Percentiles rank a stretch among this genome's conserved stretches.
Evolutionary conservation across 2,113 vertebrate genomes (phyloP).

Genomic region (Pteropus alecto): DNA sequence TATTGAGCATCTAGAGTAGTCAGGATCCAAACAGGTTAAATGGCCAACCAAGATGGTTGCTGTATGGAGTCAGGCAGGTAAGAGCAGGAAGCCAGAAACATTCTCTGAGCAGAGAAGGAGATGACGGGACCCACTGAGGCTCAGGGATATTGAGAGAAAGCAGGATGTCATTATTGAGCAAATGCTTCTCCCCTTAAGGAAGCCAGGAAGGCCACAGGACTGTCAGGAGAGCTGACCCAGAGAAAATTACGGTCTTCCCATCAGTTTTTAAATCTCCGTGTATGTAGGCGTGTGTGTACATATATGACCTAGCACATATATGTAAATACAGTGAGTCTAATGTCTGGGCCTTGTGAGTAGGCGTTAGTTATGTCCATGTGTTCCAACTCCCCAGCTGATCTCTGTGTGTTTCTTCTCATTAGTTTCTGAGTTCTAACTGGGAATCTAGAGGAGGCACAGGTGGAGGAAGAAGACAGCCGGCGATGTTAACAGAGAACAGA

Average conservation of each 20-base stretch:
- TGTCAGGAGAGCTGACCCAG: not conserved
- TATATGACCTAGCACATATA: not conserved
- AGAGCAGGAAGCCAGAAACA: not conserved
- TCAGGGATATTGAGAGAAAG: not conserved
- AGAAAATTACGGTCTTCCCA: not conserved
- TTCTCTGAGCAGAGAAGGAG: not conserved
- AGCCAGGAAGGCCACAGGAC: not conserved
- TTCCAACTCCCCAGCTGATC: rapidly evolving
- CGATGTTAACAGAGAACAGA: not conserved
- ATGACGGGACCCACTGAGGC: not conserved
- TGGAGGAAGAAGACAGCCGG: not conserved
- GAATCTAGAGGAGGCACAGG: not conserved
- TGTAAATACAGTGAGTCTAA: not conserved
- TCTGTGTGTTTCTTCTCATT: not conserved
- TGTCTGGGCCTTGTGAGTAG: not conserved
- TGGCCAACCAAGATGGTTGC: not conserved
- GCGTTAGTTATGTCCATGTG: not conserved
- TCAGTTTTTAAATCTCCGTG: not conserved
- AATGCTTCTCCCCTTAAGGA: not conserved
- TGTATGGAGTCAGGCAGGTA: not conserved
- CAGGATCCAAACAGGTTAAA: not conserved
- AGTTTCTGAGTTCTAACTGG: not conserved
- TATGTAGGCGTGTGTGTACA: not conserved
- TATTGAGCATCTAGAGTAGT: not conserved
- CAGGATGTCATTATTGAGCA: not conserved